Base-by-base conservation (phyloP, 1,140 invertebrate species). In the Aphelinus atriplicis region DNA sequence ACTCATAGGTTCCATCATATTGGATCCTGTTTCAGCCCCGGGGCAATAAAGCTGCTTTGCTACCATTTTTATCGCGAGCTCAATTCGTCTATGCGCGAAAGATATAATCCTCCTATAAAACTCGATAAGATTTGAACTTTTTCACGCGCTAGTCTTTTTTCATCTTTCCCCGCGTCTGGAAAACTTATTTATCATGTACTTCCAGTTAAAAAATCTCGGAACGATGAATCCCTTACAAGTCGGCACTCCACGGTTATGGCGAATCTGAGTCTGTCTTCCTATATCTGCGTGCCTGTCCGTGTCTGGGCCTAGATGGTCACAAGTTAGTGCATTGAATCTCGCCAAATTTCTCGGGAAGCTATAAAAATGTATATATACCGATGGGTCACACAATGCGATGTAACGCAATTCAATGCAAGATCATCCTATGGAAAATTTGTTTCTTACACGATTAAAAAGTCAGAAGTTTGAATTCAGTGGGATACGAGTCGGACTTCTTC, bases 41-140 rank as follows among this genome's bases (percentile, higher is more conserved):
- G 50, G 6, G 69, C 60, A 71, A 63, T 71, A 71, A 71, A 71
- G 69, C 58, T 63, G 69, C 62, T 71, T 63, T 63, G 69, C 62
- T 71, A 63, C 58, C 53, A 71, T 63, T 71, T 67, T 71, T 71
- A 71, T 71, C 53, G 26, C 26, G 69, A 46, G 48, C n/a, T 63
- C 58, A 62, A 71, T 63, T 62, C 69, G 50, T 9, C 58, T 55
- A 71, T 71, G 60, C 60, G 58, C 55, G 51, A 71, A n/a, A 71
- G 62, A 71, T 71, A 58, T 26, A 26, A 26, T 26, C 58, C 1
- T 63, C 69, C 9, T 71, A 71, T 26, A 71, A 71, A 55, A 60
- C 69, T 71, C 55, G 69, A 63, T 71, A 71, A 63, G 58, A 55
- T 63, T 62, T 71, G 58, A 50, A 71, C 58, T 71, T 71, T 63